These are phyloP conservation scores for Cryptoblepharus egeriae DNA, from an alignment of 2,797 vertebrate species.

Conservation along the genomic window DNA sequence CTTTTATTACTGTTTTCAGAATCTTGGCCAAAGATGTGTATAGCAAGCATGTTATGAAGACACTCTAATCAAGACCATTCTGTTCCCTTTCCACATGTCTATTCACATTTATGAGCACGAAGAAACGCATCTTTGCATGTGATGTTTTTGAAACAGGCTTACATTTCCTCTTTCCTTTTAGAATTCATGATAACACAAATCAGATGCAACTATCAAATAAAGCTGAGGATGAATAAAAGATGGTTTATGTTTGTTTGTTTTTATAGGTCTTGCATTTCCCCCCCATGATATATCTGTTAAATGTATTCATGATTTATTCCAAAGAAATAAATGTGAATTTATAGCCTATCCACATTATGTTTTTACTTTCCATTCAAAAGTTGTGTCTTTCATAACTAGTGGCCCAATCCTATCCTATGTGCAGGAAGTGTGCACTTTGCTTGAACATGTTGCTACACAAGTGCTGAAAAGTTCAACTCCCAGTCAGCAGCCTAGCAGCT, in stretches of 20 bases:
- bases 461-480: no score
- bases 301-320: slow-evolving; percentile 47
- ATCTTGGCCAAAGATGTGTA: not conserved
- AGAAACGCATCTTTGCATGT: slow-evolving; percentile 17
- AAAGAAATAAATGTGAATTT: slow-evolving; percentile 37
- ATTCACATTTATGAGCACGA: slow-evolving; percentile 35
- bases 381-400: slow-evolving; percentile 25
- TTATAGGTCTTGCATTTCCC: slow-evolving; percentile 46
- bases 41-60: slow-evolving; percentile 21
- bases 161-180: slow-evolving; percentile 40
- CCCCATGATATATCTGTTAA: slow-evolving; percentile 45
- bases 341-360: slow-evolving; percentile 46
- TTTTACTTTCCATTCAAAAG: slow-evolving; percentile 24
- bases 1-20: slow-evolving; percentile 39
- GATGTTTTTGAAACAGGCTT: slow-evolving; percentile 29
- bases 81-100: slow-evolving; percentile 15
- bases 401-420: no score
- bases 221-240: slow-evolving; percentile 61
- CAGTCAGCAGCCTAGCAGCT: no score
- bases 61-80: slow-evolving; percentile 19
- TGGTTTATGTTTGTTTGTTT: slow-evolving; percentile 65
- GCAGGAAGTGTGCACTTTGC: no score
- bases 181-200: slow-evolving; percentile 7
- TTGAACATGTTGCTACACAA: no score
- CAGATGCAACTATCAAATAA: slow-evolving; percentile 2